Conservation (phyloP, 1,140 invertebrate genomes). For the Hycleus phaleratus region DNA sequence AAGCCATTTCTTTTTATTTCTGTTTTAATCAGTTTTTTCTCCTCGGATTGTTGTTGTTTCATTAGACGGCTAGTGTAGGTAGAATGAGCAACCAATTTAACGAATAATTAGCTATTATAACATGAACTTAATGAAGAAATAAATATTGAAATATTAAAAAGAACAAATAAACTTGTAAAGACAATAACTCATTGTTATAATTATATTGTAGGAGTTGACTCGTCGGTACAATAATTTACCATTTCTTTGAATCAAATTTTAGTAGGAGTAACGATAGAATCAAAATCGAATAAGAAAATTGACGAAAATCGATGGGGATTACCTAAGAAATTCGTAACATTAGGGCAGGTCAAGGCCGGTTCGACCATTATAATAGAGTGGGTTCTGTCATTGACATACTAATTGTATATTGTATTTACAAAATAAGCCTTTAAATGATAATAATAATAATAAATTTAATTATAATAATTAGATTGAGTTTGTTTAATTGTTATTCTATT, state of each 20-base stretch:
- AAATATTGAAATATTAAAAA: neutral
- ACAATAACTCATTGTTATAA: neutral
- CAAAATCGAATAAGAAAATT: too few relatives aligned
- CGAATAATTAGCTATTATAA: neutral
- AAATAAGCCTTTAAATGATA: neutral
- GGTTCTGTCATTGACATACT: conserved; percentile 19
- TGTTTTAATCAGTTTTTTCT: too few relatives aligned
- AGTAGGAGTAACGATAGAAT: neutral
- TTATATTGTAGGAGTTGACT: neutral
- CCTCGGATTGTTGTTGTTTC: too few relatives aligned
- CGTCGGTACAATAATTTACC: neutral
- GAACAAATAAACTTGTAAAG: neutral
- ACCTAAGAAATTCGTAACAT: conserved; percentile 9
- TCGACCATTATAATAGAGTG: conserved; percentile 6
- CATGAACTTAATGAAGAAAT: neutral
- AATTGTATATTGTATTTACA: conserved; percentile 11
- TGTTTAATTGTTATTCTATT: too few relatives aligned
- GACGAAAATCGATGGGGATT: neutral
- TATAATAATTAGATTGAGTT: too few relatives aligned
- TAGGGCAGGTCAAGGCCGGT: conserved; percentile 19
- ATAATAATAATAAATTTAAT: too few relatives aligned
- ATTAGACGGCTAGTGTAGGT: too few relatives aligned
- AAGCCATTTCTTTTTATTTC: too few relatives aligned
- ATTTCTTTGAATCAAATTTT: neutral
- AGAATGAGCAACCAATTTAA: neutral